These are phyloP conservation scores for Noturus placidus DNA, from an alignment of 2,113 vertebrate genomes.

Conservation along the genomic window DNA sequence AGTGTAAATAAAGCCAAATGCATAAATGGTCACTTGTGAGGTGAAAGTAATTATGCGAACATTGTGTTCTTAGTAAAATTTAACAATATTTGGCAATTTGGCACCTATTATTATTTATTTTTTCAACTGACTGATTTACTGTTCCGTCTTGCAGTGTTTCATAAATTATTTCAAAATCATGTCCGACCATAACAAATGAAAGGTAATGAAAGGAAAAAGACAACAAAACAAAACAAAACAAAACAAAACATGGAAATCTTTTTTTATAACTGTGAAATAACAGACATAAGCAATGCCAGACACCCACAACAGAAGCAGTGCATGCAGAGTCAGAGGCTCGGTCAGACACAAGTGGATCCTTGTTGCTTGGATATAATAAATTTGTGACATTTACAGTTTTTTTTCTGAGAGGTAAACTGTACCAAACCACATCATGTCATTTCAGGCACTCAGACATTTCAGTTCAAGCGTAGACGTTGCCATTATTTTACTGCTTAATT, in stretches of 20 bases:
- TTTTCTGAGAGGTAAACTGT: constrained; percentile 15
- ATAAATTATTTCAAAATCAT: constrained; percentile 40
- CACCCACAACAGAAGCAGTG: constrained; percentile 21
- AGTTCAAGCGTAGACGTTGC: constrained; percentile 9
- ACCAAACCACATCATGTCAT: neutral
- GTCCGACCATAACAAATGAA: constrained; percentile 24
- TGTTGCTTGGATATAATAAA: constrained; percentile 7
- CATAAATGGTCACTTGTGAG: constrained; percentile 5
- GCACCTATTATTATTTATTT: neutral
- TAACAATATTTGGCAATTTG: constrained; percentile 5
- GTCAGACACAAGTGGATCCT: constrained; percentile 37
- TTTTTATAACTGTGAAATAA: constrained; percentile 26
- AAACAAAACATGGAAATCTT: neutral
- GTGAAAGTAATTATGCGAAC: neutral
- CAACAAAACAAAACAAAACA: constrained; percentile 14
- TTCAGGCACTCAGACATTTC: constrained; percentile 20
- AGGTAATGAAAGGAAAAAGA: constrained; percentile 27
- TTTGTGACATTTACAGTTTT: constrained; percentile 4
- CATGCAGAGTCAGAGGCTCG: neutral
- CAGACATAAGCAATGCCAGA: neutral
- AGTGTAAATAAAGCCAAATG: neutral
- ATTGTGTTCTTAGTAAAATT: constrained; percentile 26
- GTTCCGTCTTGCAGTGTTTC: constrained; percentile 1
- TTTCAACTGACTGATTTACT: constrained; percentile 24
- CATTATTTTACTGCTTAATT: neutral